Evolutionary conservation across 2,888 invertebrate genomes (phyloP).

Genomic region (Xestia rhomboidea): DNA sequence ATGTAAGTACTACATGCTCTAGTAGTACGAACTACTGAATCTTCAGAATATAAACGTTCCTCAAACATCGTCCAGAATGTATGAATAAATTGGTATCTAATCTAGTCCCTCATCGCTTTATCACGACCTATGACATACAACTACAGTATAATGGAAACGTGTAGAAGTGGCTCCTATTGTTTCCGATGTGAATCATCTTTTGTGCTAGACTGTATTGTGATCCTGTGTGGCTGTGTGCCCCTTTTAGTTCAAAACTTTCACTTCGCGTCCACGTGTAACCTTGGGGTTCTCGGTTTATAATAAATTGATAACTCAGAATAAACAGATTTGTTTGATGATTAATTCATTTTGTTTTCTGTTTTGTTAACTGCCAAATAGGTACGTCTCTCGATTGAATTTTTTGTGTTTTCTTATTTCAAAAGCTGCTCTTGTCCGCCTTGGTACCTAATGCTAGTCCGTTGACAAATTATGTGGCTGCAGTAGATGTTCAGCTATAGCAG

Average conservation of each 20-base stretch:
- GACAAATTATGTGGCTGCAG: too few species aligned
- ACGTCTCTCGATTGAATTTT: too few species aligned
- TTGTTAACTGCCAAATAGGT: background rate
- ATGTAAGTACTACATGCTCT: too few species aligned
- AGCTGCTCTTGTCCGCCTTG: too few species aligned
- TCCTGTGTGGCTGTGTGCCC: background rate
- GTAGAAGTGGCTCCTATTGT: constrained; percentile 35
- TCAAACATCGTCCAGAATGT: background rate
- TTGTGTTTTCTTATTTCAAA: too few species aligned
- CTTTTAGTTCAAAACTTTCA: constrained; percentile 10
- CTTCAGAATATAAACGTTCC: background rate
- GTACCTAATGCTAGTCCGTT: too few species aligned
- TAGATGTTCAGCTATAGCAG: too few species aligned
- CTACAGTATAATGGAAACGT: background rate
- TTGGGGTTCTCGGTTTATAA: background rate
- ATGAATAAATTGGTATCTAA: constrained; percentile 12
- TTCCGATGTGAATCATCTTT: constrained; percentile 5
- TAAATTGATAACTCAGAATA: background rate
- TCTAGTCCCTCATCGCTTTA: too few species aligned
- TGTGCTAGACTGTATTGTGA: constrained; percentile 36
- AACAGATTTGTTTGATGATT: background rate
- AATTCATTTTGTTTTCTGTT: background rate
- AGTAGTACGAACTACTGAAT: background rate
- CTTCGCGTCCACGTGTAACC: constrained; percentile 30
- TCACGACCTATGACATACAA: background rate